Conservation (phyloP, 1,140 invertebrate species). For the Drosophila sechellia region DNA sequence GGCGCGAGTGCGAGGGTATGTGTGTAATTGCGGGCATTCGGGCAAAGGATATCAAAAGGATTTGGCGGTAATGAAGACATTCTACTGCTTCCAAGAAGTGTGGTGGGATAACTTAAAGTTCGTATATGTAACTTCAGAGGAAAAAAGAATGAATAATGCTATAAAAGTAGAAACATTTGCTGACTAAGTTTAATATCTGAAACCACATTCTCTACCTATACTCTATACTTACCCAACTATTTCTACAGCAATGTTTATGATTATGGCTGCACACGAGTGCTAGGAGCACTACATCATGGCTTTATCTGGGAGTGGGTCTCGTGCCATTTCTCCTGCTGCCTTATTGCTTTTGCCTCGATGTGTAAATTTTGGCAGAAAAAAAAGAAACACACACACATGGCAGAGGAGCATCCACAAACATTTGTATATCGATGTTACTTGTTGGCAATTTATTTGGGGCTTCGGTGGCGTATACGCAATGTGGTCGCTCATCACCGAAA, state of each 20-base stretch:
- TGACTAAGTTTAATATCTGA: too few species aligned
- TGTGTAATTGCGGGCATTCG: neutral
- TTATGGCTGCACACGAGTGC: conserved; percentile 22
- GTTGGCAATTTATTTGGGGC: conserved; percentile 53
- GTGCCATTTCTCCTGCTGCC: conserved; percentile 1
- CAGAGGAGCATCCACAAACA: conserved; percentile 24
- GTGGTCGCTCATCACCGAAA: conserved; percentile 52
- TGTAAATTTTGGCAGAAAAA: conserved; percentile 27
- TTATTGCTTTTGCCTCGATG: conserved; percentile 43
- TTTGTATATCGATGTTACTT: conserved; percentile 26
- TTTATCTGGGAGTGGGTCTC: conserved; percentile 21
- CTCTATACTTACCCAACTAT: neutral
- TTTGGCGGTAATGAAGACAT: neutral
- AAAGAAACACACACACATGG: neutral
- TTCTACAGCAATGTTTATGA: conserved; percentile 10
- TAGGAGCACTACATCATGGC: conserved; percentile 29
- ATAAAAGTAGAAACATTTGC: too few species aligned
- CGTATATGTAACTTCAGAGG: too few species aligned
- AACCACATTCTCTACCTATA: too few species aligned
- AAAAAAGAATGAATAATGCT: too few species aligned
- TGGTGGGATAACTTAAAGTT: too few species aligned
- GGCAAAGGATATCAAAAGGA: neutral
- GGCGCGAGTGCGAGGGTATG: neutral
- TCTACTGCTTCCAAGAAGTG: too few species aligned
- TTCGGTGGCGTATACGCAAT: conserved; percentile 68